phyloP scores from a whole-genome alignment of 2,888 invertebrate species.

The Panzeria rudis region DNA sequence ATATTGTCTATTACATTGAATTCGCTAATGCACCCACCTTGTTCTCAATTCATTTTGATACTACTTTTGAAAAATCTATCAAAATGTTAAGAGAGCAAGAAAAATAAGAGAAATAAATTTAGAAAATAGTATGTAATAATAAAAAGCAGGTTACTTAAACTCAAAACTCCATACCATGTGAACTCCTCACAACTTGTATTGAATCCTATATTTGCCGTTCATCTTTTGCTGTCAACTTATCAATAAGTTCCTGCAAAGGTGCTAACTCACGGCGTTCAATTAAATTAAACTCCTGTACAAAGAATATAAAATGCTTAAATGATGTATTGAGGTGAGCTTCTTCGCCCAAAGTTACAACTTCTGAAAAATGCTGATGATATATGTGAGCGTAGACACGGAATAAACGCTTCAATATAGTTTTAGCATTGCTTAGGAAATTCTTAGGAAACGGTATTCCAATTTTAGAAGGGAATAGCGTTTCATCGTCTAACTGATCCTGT shows the following conservation, averaged over 20 bases:
- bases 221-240: conserved; percentile 96
- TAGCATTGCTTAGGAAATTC: conserved; percentile 97
- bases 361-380: conserved; percentile 99
- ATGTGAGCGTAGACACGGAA: conserved; percentile 99
- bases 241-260: conserved; percentile 98
- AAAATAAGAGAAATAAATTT: conserved; percentile 16
- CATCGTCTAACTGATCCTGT: conserved; percentile 99
- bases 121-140: conserved; percentile 27
- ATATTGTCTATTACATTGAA: too few relatives aligned
- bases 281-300: conserved; percentile 96
- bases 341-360: conserved; percentile 98
- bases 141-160: conserved; percentile 58
- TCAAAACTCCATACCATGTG: conserved; percentile 73
- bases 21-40: too few relatives aligned
- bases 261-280: conserved; percentile 98
- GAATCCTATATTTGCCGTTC: conserved; percentile 88
- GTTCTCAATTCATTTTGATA: background rate
- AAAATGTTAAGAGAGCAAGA: conserved; percentile 20
- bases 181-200: conserved; percentile 58
- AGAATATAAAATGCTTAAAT: conserved; percentile 99
- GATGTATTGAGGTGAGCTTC: conserved; percentile 99
- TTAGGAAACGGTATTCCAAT: conserved; percentile 99
- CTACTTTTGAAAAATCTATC: conserved; percentile 51
- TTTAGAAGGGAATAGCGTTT: conserved; percentile 98
- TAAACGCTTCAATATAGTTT: conserved; percentile 98